Conservation (phyloP, 2,797 vertebrate genomes). For the Phoxinus dragarum region DNA sequence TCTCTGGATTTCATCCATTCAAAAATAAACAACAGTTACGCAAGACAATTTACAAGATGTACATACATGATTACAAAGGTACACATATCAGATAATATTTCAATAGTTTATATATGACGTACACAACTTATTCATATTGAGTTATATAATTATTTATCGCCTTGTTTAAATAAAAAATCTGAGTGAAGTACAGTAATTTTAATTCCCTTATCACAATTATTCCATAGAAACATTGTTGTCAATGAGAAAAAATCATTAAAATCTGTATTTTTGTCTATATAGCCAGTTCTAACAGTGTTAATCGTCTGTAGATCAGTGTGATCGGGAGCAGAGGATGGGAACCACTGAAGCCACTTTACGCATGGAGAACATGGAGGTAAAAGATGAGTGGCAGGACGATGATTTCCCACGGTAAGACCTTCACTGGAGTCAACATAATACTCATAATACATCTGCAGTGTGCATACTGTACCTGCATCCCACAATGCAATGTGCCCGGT, state of each 20-base stretch:
- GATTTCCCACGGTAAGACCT: constrained; percentile 87
- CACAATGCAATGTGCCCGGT: not conserved
- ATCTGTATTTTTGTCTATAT: not conserved
- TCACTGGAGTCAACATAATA: not conserved
- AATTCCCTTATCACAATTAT: no score
- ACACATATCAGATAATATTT: no score
- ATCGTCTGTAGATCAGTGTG: not conserved
- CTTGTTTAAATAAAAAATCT: no score
- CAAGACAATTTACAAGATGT: no score
- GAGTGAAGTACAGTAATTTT: no score
- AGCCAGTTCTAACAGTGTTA: not conserved
- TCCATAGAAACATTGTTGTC: not conserved
- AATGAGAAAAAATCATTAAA: not conserved
- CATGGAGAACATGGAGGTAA: constrained; percentile 91
- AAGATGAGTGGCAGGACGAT: constrained; percentile 94
- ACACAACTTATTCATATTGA: no score
- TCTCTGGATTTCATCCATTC: no score
- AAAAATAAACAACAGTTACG: no score
- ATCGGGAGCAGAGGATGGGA: constrained; percentile 79
- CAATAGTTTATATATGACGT: no score
- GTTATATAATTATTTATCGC: no score
- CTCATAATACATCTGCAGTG: not conserved
- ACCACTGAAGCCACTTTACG: constrained; percentile 90
- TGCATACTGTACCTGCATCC: not conserved
- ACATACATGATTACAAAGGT: no score